Base-by-base conservation (phyloP, 2,888 invertebrate species). In the Volucella zonaria region DNA sequence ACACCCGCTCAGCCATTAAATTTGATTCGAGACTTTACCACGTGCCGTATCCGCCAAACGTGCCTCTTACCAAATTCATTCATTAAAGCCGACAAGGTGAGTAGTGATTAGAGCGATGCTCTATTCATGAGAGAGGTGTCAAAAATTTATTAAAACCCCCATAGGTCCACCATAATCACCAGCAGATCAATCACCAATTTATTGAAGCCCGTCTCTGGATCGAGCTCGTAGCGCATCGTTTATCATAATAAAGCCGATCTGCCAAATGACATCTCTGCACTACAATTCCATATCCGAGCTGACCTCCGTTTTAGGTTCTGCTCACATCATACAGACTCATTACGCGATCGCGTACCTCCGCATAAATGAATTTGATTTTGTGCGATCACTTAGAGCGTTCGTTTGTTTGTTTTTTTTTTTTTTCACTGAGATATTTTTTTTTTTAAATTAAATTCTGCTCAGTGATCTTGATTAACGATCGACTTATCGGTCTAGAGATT, bases 401-500 rank as follows among this genome's bases (percentile, higher is more conserved):
- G 18, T 9, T 8, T 54, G 56, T 54, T 18, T 62, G 52, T n/a
- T 47, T 74, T n/a, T 42, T 11, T 61, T 23, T 18, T 12, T 43
- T 18, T 18, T 18, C 18, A 18, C 18, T 18, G 2, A 18, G 18
- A 59, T 56, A 38, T 56, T 47, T 61, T 49, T 74, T 43, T 49
- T 56, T 74, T 75, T 74, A 42, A 78, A 82, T 79, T 82, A 75
- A 74, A 75, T 75, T 75, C 70, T 61, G 66, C 56, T 59, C 74
- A 58, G 52, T 75, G 82, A 83, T 83, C 70, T 83, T 83, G 82
- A 83, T 83, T 79, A 83, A 70, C 79, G 79, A 83, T 83, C 64
- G 75, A 79, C 82, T 75, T 79, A 79, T 79, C 64, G 58, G 51
- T 68, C 58, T 54, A 12, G 70, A 74, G 64, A 77, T 61, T n/a